Percentiles rank a stretch among this genome's conserved stretches.
These are phyloP conservation scores for Cactoblastis cactorum DNA, from an alignment of 2,888 invertebrate genomes.

Conservation along the genomic window DNA sequence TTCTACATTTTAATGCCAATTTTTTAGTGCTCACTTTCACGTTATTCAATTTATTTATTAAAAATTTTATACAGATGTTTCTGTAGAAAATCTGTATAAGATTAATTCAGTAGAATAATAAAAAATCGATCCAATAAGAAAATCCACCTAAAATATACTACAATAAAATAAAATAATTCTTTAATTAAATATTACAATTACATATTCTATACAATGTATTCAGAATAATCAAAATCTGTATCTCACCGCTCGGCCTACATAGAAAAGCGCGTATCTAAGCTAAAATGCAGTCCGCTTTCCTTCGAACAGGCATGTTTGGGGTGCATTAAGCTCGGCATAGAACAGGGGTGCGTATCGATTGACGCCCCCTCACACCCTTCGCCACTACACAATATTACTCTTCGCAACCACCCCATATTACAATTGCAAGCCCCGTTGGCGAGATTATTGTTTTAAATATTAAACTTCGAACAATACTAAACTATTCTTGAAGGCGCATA, in stretches of 20 bases:
- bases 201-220: background rate
- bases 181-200: background rate
- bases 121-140: no score
- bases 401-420: constrained; percentile 55
- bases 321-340: constrained; percentile 59
- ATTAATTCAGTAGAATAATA: no score
- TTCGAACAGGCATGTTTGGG: constrained; percentile 39
- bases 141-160: no score
- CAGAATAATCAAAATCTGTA: background rate
- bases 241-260: constrained; percentile 5
- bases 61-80: no score
- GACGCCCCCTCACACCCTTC: constrained; percentile 40
- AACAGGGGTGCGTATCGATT: constrained; percentile 73
- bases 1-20: no score
- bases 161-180: no score
- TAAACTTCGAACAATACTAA: constrained; percentile 26
- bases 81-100: no score
- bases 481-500: constrained; percentile 15
- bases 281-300: constrained; percentile 11
- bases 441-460: constrained; percentile 51
- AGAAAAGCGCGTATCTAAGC: constrained; percentile 7
- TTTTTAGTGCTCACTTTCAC: no score
- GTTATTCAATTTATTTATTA: no score
- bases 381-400: constrained; percentile 56
- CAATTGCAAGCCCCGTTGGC: constrained; percentile 49